These are phyloP conservation scores for Halichoeres trimaculatus DNA, from an alignment of 2,113 vertebrate species.

Conservation along the genomic window DNA sequence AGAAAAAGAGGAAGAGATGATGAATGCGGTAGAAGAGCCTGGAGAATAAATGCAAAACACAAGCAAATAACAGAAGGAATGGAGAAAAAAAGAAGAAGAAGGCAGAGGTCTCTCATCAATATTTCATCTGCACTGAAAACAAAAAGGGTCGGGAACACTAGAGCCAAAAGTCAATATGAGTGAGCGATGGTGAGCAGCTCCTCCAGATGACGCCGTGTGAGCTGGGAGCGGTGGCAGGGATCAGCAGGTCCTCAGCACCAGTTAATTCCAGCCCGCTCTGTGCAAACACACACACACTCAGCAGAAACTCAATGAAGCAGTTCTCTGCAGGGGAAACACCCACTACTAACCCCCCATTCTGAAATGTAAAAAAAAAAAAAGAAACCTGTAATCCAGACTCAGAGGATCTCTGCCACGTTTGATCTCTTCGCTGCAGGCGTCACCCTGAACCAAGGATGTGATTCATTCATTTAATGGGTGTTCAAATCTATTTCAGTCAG, in stretches of 20 bases:
- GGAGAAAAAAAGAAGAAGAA: slow-evolving; percentile 26
- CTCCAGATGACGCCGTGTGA: slow-evolving; percentile 53
- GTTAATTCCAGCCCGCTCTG: slow-evolving; percentile 24
- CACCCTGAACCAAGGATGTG: slow-evolving; percentile 5
- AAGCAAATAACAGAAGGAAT: slow-evolving; percentile 22
- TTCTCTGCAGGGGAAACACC: neutral
- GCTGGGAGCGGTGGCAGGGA: neutral
- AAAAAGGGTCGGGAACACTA: slow-evolving; percentile 38
- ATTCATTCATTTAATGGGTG: slow-evolving; percentile 19
- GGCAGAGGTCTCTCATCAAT: slow-evolving; percentile 63
- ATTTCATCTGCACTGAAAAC: slow-evolving; percentile 65
- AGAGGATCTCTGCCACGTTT: slow-evolving; percentile 23
- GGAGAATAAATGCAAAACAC: slow-evolving; percentile 15
- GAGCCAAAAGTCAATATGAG: slow-evolving; percentile 58
- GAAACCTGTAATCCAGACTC: slow-evolving; percentile 17
- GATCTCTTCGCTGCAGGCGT: slow-evolving; percentile 20
- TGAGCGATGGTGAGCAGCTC: slow-evolving; percentile 44
- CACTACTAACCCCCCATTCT: neutral
- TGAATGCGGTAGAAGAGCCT: neutral
- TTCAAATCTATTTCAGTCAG: slow-evolving; percentile 14
- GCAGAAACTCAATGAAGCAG: neutral
- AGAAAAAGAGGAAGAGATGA: slow-evolving; percentile 6
- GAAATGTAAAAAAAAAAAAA: slow-evolving; percentile 1
- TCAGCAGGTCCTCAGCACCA: slow-evolving; percentile 28
- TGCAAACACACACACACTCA: slow-evolving; percentile 3